phyloP scores from a whole-genome alignment of 1,140 invertebrate genomes.

The Sweltsa coloradensis region DNA sequence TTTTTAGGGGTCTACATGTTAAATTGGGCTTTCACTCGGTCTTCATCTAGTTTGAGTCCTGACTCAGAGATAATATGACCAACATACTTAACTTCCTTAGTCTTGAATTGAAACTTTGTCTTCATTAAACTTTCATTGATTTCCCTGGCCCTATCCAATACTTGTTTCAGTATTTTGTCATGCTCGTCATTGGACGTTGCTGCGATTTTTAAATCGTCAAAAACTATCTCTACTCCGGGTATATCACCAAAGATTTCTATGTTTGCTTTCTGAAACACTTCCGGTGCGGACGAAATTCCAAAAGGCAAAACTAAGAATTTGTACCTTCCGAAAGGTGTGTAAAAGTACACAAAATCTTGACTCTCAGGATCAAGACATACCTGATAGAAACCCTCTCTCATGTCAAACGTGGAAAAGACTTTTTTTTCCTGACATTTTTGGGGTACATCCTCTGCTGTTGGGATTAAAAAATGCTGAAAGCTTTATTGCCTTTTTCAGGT shows the following conservation, averaged over 20 bases:
- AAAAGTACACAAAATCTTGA: conserved; percentile 30
- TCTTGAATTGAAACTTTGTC: conserved; percentile 3
- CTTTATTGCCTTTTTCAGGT: conserved; percentile 27
- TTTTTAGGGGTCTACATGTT: conserved; percentile 23
- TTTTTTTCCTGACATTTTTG: conserved; percentile 24
- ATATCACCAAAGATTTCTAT: conserved; percentile 21
- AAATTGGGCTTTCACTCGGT: conserved; percentile 26
- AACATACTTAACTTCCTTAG: conserved; percentile 1
- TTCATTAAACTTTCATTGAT: background rate
- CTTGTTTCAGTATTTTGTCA: background rate
- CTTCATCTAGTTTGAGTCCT: conserved; percentile 24
- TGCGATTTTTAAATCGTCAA: conserved; percentile 28
- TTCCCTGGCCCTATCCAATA: background rate
- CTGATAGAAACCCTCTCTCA: conserved; percentile 28
- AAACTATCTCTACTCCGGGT: conserved; percentile 22
- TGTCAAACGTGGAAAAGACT: conserved; percentile 12
- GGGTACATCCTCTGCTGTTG: conserved; percentile 30
- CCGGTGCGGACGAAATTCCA: conserved; percentile 26
- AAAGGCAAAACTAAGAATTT: conserved; percentile 28
- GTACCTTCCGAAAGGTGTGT: conserved; percentile 31
- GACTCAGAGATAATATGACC: background rate
- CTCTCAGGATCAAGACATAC: conserved; percentile 26
- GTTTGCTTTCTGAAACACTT: conserved; percentile 18
- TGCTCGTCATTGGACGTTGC: background rate
- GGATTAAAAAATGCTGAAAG: conserved; percentile 28